Percentiles rank a stretch among this genome's conserved stretches.
Evolutionary conservation across 2,888 invertebrate genomes (phyloP).

Genomic region (Glyphotaelius pellucidus): DNA sequence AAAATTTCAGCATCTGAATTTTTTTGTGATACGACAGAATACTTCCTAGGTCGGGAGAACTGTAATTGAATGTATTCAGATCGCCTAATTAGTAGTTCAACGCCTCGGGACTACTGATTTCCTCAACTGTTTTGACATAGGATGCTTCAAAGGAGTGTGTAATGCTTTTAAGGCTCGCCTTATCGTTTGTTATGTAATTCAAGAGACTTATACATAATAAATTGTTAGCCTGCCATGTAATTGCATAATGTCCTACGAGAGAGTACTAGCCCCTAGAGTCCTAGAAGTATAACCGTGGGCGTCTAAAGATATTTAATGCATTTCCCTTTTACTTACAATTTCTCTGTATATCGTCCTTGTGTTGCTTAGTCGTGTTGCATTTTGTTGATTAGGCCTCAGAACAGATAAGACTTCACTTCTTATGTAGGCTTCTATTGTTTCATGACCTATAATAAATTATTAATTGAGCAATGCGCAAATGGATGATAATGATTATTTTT

Average conservation of each 20-base stretch:
- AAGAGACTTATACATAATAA: not conserved
- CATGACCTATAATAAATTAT: not conserved
- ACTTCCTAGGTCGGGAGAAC: not conserved
- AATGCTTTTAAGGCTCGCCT: constrained; percentile 7
- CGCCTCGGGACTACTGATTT: constrained; percentile 4
- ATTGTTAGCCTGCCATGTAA: not conserved
- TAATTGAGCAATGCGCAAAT: not conserved
- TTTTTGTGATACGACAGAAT: not conserved
- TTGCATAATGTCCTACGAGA: not conserved
- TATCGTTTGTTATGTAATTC: constrained; percentile 8
- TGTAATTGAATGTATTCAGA: not conserved
- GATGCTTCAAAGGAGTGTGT: not conserved
- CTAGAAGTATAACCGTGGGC: not conserved
- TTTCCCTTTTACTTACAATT: not conserved
- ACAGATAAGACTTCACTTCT: not conserved
- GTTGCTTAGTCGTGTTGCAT: not conserved
- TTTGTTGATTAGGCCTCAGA: not conserved
- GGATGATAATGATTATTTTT: not conserved
- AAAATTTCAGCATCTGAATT: too few species aligned
- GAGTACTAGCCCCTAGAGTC: not conserved
- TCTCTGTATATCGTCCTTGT: too few species aligned
- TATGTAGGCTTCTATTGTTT: not conserved
- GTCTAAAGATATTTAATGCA: not conserved
- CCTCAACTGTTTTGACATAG: constrained; percentile 9
- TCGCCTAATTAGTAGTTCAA: constrained; percentile 7